Percentiles rank a stretch among this genome's conserved stretches.
Conservation (phyloP, 2,888 invertebrate species). For the Nematopogon swammerdamellus region DNA sequence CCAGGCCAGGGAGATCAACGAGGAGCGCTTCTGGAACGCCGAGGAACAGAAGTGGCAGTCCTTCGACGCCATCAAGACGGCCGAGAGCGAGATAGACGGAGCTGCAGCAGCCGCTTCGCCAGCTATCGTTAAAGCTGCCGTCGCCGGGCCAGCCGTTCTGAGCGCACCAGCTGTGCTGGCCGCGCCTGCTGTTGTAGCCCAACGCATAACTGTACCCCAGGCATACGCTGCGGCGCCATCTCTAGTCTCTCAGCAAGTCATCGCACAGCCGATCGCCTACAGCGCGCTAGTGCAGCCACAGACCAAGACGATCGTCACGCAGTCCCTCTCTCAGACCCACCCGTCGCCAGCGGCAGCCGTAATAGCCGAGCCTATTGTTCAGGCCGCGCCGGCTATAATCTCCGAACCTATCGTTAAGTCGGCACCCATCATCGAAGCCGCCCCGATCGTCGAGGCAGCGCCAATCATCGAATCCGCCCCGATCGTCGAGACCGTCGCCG, state of each 20-base stretch:
- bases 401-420: not conserved
- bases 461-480: not conserved
- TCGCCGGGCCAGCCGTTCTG: constrained; percentile 15
- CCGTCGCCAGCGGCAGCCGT: not conserved
- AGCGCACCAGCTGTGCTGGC: too few species aligned
- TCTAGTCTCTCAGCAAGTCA: not conserved
- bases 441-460: not conserved
- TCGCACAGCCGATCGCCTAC: not conserved
- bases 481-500: not conserved
- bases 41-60: constrained; percentile 48
- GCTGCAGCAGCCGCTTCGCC: constrained; percentile 47
- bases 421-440: not conserved
- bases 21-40: constrained; percentile 45
- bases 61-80: constrained; percentile 46
- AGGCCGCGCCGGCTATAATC: not conserved
- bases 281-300: constrained; percentile 16
- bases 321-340: constrained; percentile 23
- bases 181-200: constrained; percentile 15
- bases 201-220: constrained; percentile 14
- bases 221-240: constrained; percentile 7
- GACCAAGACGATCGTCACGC: constrained; percentile 26
- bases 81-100: constrained; percentile 40
- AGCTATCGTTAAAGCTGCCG: constrained; percentile 35
- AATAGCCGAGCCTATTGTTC: not conserved
- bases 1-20: constrained; percentile 44